Evolutionary conservation across 2,888 invertebrate genomes (phyloP).

Genomic region (Apamea sordens): DNA sequence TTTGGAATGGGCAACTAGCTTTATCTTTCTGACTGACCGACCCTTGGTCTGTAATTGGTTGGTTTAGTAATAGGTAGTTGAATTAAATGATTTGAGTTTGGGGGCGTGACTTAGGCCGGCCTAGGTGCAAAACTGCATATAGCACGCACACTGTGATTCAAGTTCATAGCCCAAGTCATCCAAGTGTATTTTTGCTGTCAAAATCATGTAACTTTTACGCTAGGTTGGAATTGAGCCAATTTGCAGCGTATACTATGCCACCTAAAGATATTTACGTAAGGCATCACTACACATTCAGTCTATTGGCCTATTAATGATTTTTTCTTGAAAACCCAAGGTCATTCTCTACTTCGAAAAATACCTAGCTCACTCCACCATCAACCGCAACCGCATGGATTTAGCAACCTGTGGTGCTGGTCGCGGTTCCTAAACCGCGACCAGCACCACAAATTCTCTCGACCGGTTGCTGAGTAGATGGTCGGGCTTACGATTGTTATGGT

Average conservation of each 20-base stretch:
- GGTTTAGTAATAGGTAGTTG: too few species aligned
- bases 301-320: background rate
- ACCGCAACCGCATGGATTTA: too few species aligned
- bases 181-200: background rate
- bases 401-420: too few species aligned
- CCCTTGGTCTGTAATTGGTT: too few species aligned
- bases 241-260: background rate
- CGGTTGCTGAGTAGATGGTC: too few species aligned
- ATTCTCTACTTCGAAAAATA: background rate
- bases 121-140: background rate
- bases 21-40: too few species aligned
- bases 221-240: constrained; percentile 46
- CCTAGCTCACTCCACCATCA: too few species aligned
- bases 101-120: background rate
- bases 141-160: background rate
- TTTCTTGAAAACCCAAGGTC: background rate
- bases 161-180: background rate
- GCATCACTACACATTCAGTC: background rate
- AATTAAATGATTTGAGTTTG: too few species aligned
- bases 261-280: constrained; percentile 24
- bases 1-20: too few species aligned
- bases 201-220: background rate
- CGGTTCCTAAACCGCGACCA: background rate
- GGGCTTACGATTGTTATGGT: too few species aligned
- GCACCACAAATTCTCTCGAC: background rate